A percentile compares a stretch with the other conserved stretches of the same genome.
phyloP scores from a whole-genome alignment of 2,113 vertebrate genomes.

The Dissostichus mawsoni region DNA sequence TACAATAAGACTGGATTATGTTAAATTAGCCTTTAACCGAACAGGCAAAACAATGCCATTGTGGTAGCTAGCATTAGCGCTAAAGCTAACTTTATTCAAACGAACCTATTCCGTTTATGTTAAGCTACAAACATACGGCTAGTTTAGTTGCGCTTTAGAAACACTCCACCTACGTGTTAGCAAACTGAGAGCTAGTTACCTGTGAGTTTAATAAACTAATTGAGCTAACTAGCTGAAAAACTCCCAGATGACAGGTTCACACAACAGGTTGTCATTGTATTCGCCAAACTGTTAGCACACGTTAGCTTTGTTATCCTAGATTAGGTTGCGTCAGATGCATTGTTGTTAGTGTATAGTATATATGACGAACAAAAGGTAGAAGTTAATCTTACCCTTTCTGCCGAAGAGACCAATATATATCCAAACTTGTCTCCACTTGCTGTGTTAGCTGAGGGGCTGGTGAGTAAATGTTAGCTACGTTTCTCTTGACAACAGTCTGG shows the following conservation, averaged over 20 bases:
- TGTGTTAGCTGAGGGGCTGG: not conserved
- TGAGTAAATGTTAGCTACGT: constrained; percentile 20
- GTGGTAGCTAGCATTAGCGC: constrained; percentile 26
- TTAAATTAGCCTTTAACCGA: not conserved
- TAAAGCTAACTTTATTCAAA: constrained; percentile 56
- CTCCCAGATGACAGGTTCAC: constrained; percentile 3
- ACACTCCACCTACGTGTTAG: not conserved
- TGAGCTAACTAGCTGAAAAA: not conserved
- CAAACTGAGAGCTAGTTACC: rapidly evolving
- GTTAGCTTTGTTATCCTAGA: not conserved
- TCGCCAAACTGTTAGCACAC: constrained; percentile 24
- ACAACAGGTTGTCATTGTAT: constrained; percentile 71
- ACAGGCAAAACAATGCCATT: constrained; percentile 32
- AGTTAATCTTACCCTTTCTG: constrained; percentile 7
- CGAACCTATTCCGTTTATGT: not conserved
- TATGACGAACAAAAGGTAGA: not conserved
- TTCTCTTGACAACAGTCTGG: constrained; percentile 58
- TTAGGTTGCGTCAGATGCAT: not conserved
- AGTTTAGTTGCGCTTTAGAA: not conserved
- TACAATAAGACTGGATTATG: not conserved
- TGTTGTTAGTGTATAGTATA: not conserved
- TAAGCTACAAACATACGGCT: not conserved
- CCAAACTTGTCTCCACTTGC: constrained; percentile 4
- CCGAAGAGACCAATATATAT: not conserved
- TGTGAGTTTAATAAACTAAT: not conserved